Conservation (phyloP, 2,113 vertebrate species). For the Glareola pratincola region DNA sequence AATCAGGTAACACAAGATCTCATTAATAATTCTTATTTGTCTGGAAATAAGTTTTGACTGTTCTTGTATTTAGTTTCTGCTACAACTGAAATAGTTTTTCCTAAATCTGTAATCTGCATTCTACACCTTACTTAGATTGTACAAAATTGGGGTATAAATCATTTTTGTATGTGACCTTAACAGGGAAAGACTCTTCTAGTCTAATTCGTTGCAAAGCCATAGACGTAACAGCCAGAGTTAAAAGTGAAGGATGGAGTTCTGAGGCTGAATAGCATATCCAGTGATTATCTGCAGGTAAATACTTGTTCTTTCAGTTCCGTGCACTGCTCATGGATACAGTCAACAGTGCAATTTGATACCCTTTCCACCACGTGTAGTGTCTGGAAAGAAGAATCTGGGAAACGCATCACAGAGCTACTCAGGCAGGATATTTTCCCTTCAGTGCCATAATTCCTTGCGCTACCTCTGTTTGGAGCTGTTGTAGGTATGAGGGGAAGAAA, state of each 20-base stretch:
- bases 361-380: not conserved
- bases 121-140: not conserved
- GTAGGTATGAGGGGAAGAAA: not conserved
- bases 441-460: not conserved
- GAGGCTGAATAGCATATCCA: not conserved
- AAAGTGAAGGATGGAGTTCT: not conserved
- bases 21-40: not conserved
- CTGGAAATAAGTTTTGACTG: conserved; percentile 23
- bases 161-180: not conserved
- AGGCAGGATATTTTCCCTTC: conserved; percentile 21
- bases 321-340: not conserved
- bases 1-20: not conserved
- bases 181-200: not conserved
- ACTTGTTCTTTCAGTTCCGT: not conserved
- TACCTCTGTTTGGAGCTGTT: not conserved
- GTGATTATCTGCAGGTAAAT: conserved; percentile 46
- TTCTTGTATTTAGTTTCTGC: not conserved
- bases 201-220: not conserved
- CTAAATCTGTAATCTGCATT: not conserved
- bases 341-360: conserved; percentile 19
- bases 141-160: not conserved
- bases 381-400: conserved; percentile 47
- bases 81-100: not conserved
- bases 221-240: not conserved
- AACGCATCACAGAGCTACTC: conserved; percentile 21